Conservation (phyloP, 2,888 invertebrate genomes). For the Diarsia brunnea region DNA sequence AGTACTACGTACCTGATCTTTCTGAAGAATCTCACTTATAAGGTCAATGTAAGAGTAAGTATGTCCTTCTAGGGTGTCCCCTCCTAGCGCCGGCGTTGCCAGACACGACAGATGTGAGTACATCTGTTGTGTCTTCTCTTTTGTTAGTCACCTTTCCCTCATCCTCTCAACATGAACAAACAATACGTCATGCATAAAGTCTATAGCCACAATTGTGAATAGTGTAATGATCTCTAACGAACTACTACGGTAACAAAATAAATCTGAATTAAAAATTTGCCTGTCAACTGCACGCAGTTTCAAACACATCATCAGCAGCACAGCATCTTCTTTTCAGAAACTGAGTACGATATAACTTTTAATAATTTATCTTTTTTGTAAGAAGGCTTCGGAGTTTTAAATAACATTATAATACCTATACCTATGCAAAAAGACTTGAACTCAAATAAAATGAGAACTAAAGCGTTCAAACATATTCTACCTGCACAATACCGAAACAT, state of each 20-base stretch:
- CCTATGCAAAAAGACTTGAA: not conserved
- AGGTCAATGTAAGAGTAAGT: not conserved
- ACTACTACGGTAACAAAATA: not conserved
- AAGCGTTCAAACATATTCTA: not conserved
- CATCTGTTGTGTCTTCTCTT: not conserved
- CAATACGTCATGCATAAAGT: not conserved
- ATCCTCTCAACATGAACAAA: not conserved
- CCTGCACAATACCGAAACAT: conserved; percentile 1
- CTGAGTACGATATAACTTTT: not conserved
- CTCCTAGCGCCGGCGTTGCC: not conserved
- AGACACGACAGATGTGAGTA: too few species aligned
- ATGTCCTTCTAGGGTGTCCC: not conserved
- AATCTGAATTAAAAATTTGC: not conserved
- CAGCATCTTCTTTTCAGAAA: not conserved
- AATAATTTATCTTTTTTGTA: not conserved
- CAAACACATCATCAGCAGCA: too few species aligned
- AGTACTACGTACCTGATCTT: not conserved
- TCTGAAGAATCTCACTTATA: not conserved
- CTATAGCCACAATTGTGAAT: not conserved
- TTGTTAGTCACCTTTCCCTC: not conserved
- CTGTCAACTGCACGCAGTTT: not conserved
- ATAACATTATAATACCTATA: not conserved
- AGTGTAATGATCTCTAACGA: not conserved
- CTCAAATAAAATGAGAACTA: not conserved
- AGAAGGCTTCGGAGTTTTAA: not conserved